These are phyloP conservation scores for Tetranychus truncatus DNA, from an alignment of 2,888 invertebrate species.

Conservation along the genomic window DNA sequence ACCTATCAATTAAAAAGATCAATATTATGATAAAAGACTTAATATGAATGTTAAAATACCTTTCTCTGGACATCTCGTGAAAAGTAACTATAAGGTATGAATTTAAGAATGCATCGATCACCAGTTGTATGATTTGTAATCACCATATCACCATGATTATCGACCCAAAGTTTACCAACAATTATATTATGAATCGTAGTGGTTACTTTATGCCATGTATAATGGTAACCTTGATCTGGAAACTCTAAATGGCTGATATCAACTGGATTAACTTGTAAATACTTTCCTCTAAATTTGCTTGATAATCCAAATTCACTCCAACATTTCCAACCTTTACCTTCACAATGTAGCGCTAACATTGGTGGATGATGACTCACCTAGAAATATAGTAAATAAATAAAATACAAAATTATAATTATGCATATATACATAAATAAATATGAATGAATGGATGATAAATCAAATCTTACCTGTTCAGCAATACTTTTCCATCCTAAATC, in stretches of 20 bases:
- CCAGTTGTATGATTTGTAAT: slow-evolving; percentile 73
- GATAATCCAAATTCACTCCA: slow-evolving; percentile 99
- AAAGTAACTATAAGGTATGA: slow-evolving; percentile 95
- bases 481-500: slow-evolving; percentile 91
- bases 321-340: slow-evolving; percentile 72
- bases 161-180: slow-evolving; percentile 97
- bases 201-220: slow-evolving; percentile 92
- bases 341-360: slow-evolving; percentile 84
- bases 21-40: not conserved
- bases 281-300: slow-evolving; percentile 95
- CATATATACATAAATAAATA: too few species aligned
- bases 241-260: slow-evolving; percentile 46
- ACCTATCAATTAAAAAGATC: slow-evolving; percentile 38
- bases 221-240: slow-evolving; percentile 43
- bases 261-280: slow-evolving; percentile 51
- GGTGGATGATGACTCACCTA: slow-evolving; percentile 53
- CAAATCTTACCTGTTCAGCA: slow-evolving; percentile 56
- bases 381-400: slow-evolving; percentile 35
- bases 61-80: slow-evolving; percentile 82
- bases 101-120: slow-evolving; percentile 87
- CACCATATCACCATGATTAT: slow-evolving; percentile 98
- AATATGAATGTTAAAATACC: slow-evolving; percentile 37
- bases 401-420: too few species aligned
- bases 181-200: slow-evolving; percentile 95
- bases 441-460: too few species aligned